phyloP scores from a whole-genome alignment of 1,140 invertebrate species.

The Eulimnadia texana region DNA sequence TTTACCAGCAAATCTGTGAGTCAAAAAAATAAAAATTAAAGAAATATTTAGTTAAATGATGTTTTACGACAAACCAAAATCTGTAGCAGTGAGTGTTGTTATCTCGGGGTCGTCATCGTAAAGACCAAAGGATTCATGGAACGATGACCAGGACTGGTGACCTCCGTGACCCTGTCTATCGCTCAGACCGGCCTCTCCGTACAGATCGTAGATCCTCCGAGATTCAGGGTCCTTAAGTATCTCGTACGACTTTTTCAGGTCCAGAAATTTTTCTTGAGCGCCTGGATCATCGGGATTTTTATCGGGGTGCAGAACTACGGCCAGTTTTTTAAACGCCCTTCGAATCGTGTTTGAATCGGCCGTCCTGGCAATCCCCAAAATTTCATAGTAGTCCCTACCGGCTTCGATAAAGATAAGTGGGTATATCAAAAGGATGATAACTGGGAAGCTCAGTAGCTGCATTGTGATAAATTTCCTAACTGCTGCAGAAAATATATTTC shows the following conservation, averaged over 20 bases:
- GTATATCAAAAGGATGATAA: not conserved
- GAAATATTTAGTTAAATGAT: too few relatives aligned
- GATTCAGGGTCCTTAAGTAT: slow-evolving; percentile 64
- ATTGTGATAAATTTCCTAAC: too few relatives aligned
- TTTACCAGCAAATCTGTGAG: slow-evolving; percentile 41
- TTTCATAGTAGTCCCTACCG: slow-evolving; percentile 39
- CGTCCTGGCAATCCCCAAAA: slow-evolving; percentile 50
- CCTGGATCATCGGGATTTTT: slow-evolving; percentile 59
- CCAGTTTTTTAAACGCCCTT: slow-evolving; percentile 66
- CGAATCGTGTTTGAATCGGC: slow-evolving; percentile 58
- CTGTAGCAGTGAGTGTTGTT: slow-evolving; percentile 50
- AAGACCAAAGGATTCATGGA: slow-evolving; percentile 69
- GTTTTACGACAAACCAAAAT: too few relatives aligned
- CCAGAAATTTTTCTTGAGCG: slow-evolving; percentile 59
- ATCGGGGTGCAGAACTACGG: slow-evolving; percentile 64
- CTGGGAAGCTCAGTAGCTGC: too few relatives aligned
- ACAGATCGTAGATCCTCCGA: slow-evolving; percentile 60
- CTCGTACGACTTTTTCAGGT: slow-evolving; percentile 67
- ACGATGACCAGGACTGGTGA: slow-evolving; percentile 69
- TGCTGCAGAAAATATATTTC: too few relatives aligned
- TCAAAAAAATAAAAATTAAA: too few relatives aligned
- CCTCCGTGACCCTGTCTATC: slow-evolving; percentile 38
- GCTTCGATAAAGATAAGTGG: not conserved
- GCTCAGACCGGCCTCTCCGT: slow-evolving; percentile 54
- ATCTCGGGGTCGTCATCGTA: slow-evolving; percentile 76